Base-by-base conservation (phyloP, 2,888 invertebrate genomes). In the Tiliacea aurago region DNA sequence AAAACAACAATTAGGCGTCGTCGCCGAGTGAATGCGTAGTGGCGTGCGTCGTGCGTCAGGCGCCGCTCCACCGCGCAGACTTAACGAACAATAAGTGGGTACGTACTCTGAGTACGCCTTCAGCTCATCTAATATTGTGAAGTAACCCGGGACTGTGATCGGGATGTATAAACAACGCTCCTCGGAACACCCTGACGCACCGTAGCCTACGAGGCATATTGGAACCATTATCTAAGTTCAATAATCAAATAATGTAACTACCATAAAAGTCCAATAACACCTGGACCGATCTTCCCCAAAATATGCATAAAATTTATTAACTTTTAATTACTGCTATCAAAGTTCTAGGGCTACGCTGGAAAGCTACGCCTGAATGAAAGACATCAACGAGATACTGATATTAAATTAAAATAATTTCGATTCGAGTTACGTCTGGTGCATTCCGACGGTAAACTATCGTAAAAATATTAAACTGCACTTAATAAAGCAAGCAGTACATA, bases 1-100 rank as follows among this genome's bases (percentile, higher is more conserved):
- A 71, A 81, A 73, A 58, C 62, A 53, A 66, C 72, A 76, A 76
- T 73, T 72, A 68, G 49, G 45, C 53, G 61, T 66, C 59, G 67
- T 62, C 72, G 15, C 23, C 56, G 53, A 56, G 64, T 59, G 23
- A 49, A 51, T 59, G 59, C 45, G 47, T 33, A 5, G 59, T 37
- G 28, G 43, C 49, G 58, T 33, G 51, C 45, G 47, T 33, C 59
- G 56, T 64, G 56, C 58, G 33, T 15, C 63, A 63, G 62, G 78
- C 51, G 66, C 11, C 72, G 80, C 72, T 64, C 64, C 33, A 64
- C 78, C 62, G 78, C 68, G 43, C 73, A 71, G 45, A 68, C 70
- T 49, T 70, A 72, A 75, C 72, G 72, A 73, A 70, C 62, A 51
- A 49, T 45, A 51, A 49, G 15, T 65, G n/a, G 63, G 47, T 63